Evolutionary conservation across 2,113 vertebrate species (phyloP), one percentile per base, ranked within the genome.

Genomic region (Blennius ocellaris): DNA sequence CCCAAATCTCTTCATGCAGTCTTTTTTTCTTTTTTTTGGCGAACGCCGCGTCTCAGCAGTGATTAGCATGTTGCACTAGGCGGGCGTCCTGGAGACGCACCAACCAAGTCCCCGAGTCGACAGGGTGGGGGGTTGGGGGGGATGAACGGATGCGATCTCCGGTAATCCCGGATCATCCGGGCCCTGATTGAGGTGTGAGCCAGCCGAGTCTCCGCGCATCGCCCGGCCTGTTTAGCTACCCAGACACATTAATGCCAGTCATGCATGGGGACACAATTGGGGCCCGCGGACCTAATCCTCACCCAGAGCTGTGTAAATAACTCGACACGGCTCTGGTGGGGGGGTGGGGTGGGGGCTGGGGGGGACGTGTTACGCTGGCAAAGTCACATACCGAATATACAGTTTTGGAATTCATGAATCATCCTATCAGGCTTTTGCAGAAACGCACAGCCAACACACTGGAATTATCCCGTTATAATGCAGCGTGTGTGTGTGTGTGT

Each of bases 161-260:
- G 7, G 81, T 91, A 90, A 90, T 91, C 81, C 87, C 11, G 58
- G 87, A 83, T 83, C 81, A 92, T 88, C 86, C 87, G 16, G 66
- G 72, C 76, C 80, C 70, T 84, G 77, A 90, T 88, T 80, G 86
- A 86, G 81, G 84, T 73, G 82, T 71, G 72, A 85, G 75, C 76
- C 61, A 36, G 73, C 39, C 49, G 48, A 44, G 72, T 89, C 78
- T 76, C 61, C 63, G 63, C 57, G 86, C 86, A 83, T 89, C 73
- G 2, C 59, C 77, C 74, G 39, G 66, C 61, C 82, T 80, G 73
- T 88, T 90, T 90, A 89, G 61, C 73, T 69, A 76, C 76, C 77
- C 57, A 60, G 75, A 72, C 71, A 60, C 81, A 87, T 87, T 87
- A 88, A 90, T 83, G 85, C 82, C 78, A 86, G 78, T 85, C 89